Conservation (phyloP, 2,888 invertebrate genomes). For the Cyclophora punctaria region DNA sequence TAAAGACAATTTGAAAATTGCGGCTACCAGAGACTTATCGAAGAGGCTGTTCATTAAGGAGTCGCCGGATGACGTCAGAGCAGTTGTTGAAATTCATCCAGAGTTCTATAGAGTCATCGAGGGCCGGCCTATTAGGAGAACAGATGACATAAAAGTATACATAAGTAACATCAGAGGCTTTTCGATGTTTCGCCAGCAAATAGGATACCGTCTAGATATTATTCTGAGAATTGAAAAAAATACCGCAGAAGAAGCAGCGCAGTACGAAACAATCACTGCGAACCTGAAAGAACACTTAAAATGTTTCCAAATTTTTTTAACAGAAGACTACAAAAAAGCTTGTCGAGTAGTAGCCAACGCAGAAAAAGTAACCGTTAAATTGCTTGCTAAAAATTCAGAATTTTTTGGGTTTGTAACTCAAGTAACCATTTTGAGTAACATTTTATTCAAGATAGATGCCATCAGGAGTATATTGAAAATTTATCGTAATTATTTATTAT, state of each 20-base stretch:
- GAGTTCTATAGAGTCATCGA: conserved; percentile 78
- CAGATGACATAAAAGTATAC: conserved; percentile 76
- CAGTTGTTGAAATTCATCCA: conserved; percentile 79
- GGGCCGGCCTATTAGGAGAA: conserved; percentile 75
- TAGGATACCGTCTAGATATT: conserved; percentile 60
- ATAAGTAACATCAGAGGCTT: conserved; percentile 68
- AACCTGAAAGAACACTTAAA: conserved; percentile 56
- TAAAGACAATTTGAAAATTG: conserved; percentile 59
- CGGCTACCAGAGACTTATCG: conserved; percentile 70
- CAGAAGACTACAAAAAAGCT: conserved; percentile 64
- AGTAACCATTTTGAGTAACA: conserved; percentile 53
- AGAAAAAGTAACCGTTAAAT: conserved; percentile 47
- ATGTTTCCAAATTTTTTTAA: conserved; percentile 61
- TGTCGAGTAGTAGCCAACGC: conserved; percentile 46
- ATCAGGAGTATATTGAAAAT: conserved; percentile 54
- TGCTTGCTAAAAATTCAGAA: conserved; percentile 49
- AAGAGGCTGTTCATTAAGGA: conserved; percentile 74
- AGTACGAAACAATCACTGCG: conserved; percentile 41
- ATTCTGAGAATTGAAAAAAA: conserved; percentile 53
- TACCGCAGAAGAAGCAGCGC: conserved; percentile 43
- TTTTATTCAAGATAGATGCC: conserved; percentile 61
- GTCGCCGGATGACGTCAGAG: conserved; percentile 69
- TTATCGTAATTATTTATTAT: conserved; percentile 57
- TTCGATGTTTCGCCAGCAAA: conserved; percentile 66
- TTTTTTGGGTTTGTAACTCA: conserved; percentile 48